A percentile compares a stretch with the other conserved stretches of the same genome.
Conservation (phyloP, 2,797 vertebrate species). For the Anabas testudineus region DNA sequence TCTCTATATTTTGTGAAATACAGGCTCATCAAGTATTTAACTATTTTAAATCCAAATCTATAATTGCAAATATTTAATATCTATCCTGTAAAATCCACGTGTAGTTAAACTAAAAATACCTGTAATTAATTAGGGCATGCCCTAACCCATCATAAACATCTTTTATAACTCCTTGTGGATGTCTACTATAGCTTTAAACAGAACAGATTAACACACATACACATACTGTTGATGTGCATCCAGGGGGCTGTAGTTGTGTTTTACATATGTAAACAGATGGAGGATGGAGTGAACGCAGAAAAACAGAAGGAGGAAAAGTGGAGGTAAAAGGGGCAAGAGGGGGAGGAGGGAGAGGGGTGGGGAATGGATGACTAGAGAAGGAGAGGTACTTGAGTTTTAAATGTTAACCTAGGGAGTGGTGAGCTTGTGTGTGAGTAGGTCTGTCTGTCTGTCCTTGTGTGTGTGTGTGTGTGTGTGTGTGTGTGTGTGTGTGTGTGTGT, state of each 20-base stretch:
- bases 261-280: constrained; percentile 68
- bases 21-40: neutral
- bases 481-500: constrained; percentile 36
- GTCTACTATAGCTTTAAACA: constrained; percentile 48
- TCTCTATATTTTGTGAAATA: neutral
- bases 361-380: constrained; percentile 19
- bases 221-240: constrained; percentile 51
- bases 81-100: constrained; percentile 3
- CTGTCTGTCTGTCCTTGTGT: neutral
- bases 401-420: constrained; percentile 54
- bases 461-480: constrained; percentile 43
- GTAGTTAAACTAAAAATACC: constrained; percentile 42
- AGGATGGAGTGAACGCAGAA: constrained; percentile 26
- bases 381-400: constrained; percentile 58
- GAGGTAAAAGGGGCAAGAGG: constrained; percentile 3
- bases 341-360: neutral
- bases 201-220: constrained; percentile 40
- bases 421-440: constrained; percentile 15
- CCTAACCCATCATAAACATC: constrained; percentile 48
- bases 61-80: neutral
- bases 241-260: constrained; percentile 59
- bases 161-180: constrained; percentile 57
- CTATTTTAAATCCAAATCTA: neutral
- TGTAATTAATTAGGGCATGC: constrained; percentile 64
- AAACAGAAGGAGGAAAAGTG: constrained; percentile 22